A percentile compares a stretch with the other conserved stretches of the same genome.
These are phyloP conservation scores for Oreochromis niloticus DNA, from an alignment of 2,113 vertebrate genomes.

Conservation along the genomic window DNA sequence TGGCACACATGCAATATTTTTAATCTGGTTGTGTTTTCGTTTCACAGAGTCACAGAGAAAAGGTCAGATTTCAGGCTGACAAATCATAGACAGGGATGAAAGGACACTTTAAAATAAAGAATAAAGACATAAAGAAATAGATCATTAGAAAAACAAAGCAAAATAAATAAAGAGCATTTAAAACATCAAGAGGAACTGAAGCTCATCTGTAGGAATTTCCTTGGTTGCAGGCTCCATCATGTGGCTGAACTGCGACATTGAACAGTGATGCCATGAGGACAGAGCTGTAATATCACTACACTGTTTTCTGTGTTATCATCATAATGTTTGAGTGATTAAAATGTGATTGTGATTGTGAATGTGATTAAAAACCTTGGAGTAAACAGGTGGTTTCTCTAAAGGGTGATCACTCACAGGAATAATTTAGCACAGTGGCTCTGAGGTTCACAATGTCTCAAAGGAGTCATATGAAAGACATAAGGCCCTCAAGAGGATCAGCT, in stretches of 20 bases:
- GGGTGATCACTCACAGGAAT: neutral
- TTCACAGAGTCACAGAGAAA: neutral
- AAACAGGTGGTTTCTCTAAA: neutral
- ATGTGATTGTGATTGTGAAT: neutral
- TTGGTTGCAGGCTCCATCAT: conserved; percentile 35
- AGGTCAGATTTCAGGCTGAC: neutral
- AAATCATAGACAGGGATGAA: neutral
- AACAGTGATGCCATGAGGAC: neutral
- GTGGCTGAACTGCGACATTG: conserved; percentile 21
- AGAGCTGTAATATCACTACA: neutral
- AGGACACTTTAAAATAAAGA: neutral
- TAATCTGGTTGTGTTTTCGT: neutral
- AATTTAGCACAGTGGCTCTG: neutral
- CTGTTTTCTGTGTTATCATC: neutral
- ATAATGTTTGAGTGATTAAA: neutral
- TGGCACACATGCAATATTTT: neutral
- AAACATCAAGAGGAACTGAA: neutral
- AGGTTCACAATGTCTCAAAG: neutral
- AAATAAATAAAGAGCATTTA: neutral
- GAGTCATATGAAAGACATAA: neutral
- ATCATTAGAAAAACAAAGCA: neutral
- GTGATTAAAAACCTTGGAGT: neutral
- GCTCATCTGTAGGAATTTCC: neutral
- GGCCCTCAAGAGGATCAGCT: neutral
- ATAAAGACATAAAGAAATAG: neutral